These are phyloP conservation scores for Agonum fuliginosum DNA, from an alignment of 2,888 invertebrate genomes.

Conservation along the genomic window DNA sequence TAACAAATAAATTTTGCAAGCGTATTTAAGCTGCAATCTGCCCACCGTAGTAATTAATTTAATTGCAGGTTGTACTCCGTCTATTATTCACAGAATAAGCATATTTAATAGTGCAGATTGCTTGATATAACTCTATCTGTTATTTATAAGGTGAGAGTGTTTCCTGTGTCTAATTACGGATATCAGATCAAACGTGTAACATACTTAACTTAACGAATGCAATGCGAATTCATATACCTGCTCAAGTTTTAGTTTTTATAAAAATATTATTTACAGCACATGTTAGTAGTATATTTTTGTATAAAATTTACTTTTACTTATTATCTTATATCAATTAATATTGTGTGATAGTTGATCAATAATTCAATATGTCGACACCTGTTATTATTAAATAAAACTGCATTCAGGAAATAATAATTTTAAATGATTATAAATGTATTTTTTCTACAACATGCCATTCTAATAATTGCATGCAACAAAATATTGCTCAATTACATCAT, in stretches of 20 bases:
- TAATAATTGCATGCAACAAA: no score
- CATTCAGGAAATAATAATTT: no score
- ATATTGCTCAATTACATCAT: no score
- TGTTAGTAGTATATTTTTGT: no score
- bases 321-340: conserved; percentile 4
- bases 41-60: conserved; percentile 23
- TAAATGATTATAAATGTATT: no score
- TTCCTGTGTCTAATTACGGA: conserved; percentile 51
- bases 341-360: neutral
- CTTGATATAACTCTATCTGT: conserved; percentile 54
- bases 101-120: conserved; percentile 42
- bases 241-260: no score
- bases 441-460: no score
- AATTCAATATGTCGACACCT: neutral
- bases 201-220: conserved; percentile 19
- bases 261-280: no score
- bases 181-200: conserved; percentile 20
- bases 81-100: conserved; percentile 31
- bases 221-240: no score
- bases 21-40: conserved; percentile 9
- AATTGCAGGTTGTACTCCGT: conserved; percentile 22
- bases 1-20: conserved; percentile 40
- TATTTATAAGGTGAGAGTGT: conserved; percentile 57
- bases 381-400: neutral
- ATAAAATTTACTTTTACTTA: conserved; percentile 22